phyloP scores from a whole-genome alignment of 2,113 vertebrate species.

The Plecotus auritus region DNA sequence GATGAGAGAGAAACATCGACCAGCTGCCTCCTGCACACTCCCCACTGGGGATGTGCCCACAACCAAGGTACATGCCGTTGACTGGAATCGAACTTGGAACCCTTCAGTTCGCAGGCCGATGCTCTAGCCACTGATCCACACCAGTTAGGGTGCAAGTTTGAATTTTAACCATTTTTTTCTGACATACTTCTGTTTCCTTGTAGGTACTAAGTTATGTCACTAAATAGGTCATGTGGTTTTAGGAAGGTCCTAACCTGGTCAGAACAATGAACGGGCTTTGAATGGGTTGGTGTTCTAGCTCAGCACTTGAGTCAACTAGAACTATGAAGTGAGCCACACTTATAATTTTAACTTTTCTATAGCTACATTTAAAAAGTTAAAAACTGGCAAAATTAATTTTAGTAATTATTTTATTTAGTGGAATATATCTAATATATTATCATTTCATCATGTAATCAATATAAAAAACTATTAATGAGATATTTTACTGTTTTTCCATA shows the following conservation, averaged over 20 bases:
- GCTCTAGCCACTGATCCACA: too few species aligned
- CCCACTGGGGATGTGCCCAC: too few species aligned
- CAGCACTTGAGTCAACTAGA: background rate
- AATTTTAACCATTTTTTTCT: slow-evolving; percentile 19
- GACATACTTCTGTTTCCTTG: background rate
- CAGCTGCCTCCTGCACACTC: too few species aligned
- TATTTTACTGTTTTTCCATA: background rate
- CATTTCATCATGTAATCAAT: slow-evolving; percentile 9
- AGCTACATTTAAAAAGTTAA: background rate
- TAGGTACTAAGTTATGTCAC: background rate
- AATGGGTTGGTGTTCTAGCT: background rate
- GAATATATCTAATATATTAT: background rate
- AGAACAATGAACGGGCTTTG: background rate
- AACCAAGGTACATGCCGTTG: too few species aligned
- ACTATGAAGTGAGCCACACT: background rate
- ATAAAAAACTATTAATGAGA: background rate
- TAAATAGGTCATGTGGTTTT: background rate
- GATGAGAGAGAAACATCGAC: too few species aligned
- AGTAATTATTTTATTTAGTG: slow-evolving; percentile 19
- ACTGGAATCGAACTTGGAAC: too few species aligned
- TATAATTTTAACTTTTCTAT: background rate
- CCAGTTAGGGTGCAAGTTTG: too few species aligned
- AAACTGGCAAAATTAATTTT: slow-evolving; percentile 3
- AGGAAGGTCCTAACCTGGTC: background rate
- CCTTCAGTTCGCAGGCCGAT: too few species aligned